phyloP scores from a whole-genome alignment of 2,888 invertebrate species.

The Abscondita cerata region DNA sequence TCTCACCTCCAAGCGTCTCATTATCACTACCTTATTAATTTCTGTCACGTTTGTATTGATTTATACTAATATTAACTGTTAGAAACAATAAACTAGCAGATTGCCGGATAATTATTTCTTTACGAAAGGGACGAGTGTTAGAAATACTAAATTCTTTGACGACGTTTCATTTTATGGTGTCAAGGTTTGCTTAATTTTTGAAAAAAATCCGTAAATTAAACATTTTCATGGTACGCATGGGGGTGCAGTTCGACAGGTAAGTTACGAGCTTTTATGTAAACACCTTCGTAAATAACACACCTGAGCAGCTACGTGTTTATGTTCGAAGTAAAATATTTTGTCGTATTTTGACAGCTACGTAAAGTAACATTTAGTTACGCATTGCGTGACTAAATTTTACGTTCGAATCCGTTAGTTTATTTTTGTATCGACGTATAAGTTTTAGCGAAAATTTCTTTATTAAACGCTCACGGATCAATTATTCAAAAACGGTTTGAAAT shows the following conservation, averaged over 20 bases:
- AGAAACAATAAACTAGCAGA: too few species aligned
- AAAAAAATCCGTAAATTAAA: conserved; percentile 21
- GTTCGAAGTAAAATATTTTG: conserved; percentile 48
- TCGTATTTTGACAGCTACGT: conserved; percentile 52
- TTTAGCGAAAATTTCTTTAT: too few species aligned
- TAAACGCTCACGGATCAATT: too few species aligned
- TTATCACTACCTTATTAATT: too few species aligned
- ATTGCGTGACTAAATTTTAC: conserved; percentile 31
- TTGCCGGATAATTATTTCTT: too few species aligned
- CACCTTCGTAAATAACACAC: conserved; percentile 10
- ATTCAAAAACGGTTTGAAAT: too few species aligned
- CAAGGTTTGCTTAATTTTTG: conserved; percentile 20
- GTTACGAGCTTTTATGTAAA: neutral
- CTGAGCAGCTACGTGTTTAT: conserved; percentile 26
- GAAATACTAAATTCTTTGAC: conserved; percentile 14
- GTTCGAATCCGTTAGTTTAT: neutral
- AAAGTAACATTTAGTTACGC: conserved; percentile 42
- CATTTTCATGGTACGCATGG: conserved; percentile 22
- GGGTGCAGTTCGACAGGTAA: conserved; percentile 9
- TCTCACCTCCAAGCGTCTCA: too few species aligned
- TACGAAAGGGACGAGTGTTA: too few species aligned
- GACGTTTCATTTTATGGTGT: conserved; percentile 22
- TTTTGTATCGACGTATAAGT: too few species aligned
- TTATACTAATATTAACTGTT: too few species aligned
- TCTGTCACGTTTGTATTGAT: too few species aligned